These are phyloP conservation scores for Simalia tracyae DNA, from an alignment of 2,797 vertebrate genomes.

Conservation along the genomic window DNA sequence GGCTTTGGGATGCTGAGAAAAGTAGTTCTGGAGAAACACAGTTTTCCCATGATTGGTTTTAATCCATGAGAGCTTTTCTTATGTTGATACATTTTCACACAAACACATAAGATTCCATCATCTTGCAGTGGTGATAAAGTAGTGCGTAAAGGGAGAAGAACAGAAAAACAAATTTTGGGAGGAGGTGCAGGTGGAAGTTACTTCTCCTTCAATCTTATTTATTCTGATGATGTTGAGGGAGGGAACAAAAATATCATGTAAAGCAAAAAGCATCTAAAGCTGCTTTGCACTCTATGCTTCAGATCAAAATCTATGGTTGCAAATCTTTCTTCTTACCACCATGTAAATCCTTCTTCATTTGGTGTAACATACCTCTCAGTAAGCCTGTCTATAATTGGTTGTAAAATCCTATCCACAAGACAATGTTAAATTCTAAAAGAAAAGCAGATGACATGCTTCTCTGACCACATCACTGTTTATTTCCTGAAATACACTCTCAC, in stretches of 20 bases:
- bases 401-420: neutral
- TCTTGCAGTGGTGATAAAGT: neutral
- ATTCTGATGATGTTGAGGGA: neutral
- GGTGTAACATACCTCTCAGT: neutral
- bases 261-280: too few relatives aligned
- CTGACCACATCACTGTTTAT: constrained; percentile 29
- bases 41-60: too few relatives aligned
- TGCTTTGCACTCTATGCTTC: neutral
- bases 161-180: neutral
- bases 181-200: neutral
- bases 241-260: neutral
- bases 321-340: neutral
- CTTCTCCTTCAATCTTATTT: neutral
- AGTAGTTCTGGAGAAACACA: too few relatives aligned
- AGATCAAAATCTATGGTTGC: neutral
- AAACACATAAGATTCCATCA: too few relatives aligned
- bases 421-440: neutral
- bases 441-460: neutral
- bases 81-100: too few relatives aligned
- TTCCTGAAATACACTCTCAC: constrained; percentile 17
- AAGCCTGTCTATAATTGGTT: neutral
- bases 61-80: too few relatives aligned
- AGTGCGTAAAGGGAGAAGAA: neutral
- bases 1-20: too few relatives aligned
- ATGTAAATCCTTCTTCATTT: neutral